A percentile compares a stretch with the other conserved stretches of the same genome.
phyloP scores from a whole-genome alignment of 2,113 vertebrate genomes.

The Piaya cayana region DNA sequence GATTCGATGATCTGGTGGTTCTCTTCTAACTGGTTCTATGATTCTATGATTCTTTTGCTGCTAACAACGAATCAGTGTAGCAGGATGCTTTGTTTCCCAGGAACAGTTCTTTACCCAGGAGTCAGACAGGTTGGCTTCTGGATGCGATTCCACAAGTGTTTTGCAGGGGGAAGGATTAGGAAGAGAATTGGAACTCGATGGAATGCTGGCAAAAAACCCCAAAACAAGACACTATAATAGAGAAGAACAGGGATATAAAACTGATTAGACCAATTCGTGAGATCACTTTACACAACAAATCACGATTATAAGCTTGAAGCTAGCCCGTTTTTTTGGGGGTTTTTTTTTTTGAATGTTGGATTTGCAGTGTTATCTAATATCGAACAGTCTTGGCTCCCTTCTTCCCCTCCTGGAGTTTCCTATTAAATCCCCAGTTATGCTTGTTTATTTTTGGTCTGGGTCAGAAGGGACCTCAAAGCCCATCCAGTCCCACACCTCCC shows the following conservation, averaged over 20 bases:
- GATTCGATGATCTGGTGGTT: too few species aligned
- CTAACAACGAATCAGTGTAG: rapidly evolving
- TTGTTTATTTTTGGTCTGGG: too few species aligned
- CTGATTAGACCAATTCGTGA: not conserved
- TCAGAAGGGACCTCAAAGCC: too few species aligned
- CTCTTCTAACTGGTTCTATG: too few species aligned
- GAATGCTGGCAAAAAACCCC: not conserved
- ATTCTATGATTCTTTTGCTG: not conserved
- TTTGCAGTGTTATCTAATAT: not conserved
- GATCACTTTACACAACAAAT: not conserved
- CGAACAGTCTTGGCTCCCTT: not conserved
- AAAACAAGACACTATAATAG: not conserved
- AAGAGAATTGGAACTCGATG: not conserved
- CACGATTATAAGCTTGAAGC: not conserved
- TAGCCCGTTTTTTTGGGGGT: too few species aligned
- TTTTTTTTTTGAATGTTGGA: not conserved
- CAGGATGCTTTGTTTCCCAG: not conserved
- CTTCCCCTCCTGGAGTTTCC: not conserved
- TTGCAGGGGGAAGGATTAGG: not conserved
- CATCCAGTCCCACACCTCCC: too few species aligned
- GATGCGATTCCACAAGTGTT: not conserved
- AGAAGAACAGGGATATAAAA: not conserved
- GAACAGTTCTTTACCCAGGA: not conserved
- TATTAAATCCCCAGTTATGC: not conserved
- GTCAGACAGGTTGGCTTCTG: not conserved